Evolutionary conservation across 2,888 invertebrate species (phyloP).

Genomic region (Tanytarsus gracilentus): DNA sequence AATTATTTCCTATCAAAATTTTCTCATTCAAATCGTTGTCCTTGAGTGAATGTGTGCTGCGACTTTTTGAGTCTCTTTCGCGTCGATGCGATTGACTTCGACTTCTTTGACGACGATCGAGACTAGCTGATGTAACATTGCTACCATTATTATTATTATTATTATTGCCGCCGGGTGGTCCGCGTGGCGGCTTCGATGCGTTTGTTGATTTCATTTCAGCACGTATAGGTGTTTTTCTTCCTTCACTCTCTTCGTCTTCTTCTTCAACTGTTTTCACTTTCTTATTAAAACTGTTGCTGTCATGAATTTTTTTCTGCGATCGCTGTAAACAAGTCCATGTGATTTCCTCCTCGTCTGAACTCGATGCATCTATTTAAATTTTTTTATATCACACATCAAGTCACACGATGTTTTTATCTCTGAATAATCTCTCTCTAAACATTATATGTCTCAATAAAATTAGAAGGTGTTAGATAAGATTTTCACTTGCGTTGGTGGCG

Average conservation of each 20-base stretch:
- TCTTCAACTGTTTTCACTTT: background rate
- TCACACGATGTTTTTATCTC: background rate
- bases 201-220: constrained; percentile 20
- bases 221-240: background rate
- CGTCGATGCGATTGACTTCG: constrained; percentile 46
- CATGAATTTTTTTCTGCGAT: constrained; percentile 32
- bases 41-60: constrained; percentile 51
- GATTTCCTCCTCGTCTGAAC: constrained; percentile 57
- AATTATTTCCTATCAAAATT: background rate
- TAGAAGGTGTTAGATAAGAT: too few species aligned
- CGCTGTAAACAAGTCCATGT: constrained; percentile 52
- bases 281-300: constrained; percentile 38
- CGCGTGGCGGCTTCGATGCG: constrained; percentile 27
- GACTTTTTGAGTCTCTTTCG: constrained; percentile 56
- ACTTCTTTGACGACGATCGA: constrained; percentile 49
- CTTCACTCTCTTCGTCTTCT: background rate
- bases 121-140: constrained; percentile 42
- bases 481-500: too few species aligned
- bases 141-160: constrained; percentile 22
- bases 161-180: too few species aligned
- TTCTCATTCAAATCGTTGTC: constrained; percentile 34
- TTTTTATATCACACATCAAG: background rate
- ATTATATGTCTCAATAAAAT: too few species aligned
- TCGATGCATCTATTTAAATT: constrained; percentile 47
- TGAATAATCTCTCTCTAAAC: background rate